A percentile compares a stretch with the other conserved stretches of the same genome.
These are phyloP conservation scores for Clivina fossor DNA, from an alignment of 2,888 invertebrate genomes.

Conservation along the genomic window DNA sequence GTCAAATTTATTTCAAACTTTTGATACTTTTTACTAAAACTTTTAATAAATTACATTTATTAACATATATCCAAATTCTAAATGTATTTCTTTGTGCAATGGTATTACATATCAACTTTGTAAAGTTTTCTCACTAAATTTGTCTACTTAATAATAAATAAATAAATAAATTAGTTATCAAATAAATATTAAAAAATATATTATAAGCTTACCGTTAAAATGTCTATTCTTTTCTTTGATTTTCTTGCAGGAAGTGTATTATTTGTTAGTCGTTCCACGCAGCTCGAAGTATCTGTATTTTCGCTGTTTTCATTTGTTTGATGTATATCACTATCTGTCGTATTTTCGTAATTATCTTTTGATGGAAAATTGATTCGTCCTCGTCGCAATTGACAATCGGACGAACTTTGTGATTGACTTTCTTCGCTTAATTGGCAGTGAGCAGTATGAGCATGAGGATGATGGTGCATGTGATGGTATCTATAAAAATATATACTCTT, in stretches of 20 bases:
- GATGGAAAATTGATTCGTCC: constrained; percentile 47
- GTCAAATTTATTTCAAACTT: no score
- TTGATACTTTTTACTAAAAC: no score
- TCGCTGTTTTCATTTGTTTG: constrained; percentile 53
- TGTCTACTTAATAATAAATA: no score
- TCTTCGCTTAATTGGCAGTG: constrained; percentile 53
- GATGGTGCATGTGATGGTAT: constrained; percentile 51
- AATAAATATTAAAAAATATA: no score
- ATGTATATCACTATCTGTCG: constrained; percentile 52
- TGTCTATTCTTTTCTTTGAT: constrained; percentile 58
- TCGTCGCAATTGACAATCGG: constrained; percentile 45
- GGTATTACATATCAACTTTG: no score
- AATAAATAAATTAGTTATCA: no score
- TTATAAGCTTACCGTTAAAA: constrained; percentile 51
- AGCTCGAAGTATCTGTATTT: constrained; percentile 53
- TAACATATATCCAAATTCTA: no score
- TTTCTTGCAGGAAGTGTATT: constrained; percentile 61
- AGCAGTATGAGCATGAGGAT: constrained; percentile 51
- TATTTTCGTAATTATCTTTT: constrained; percentile 60
- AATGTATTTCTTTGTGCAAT: no score
- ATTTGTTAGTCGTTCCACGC: constrained; percentile 53
- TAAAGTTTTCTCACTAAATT: no score
- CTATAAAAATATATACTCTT: constrained; percentile 30
- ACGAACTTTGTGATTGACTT: constrained; percentile 47
- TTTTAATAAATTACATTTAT: no score